Evolutionary conservation across 1,140 invertebrate genomes (phyloP).

Genomic region (Rhagoletis pomonella): DNA sequence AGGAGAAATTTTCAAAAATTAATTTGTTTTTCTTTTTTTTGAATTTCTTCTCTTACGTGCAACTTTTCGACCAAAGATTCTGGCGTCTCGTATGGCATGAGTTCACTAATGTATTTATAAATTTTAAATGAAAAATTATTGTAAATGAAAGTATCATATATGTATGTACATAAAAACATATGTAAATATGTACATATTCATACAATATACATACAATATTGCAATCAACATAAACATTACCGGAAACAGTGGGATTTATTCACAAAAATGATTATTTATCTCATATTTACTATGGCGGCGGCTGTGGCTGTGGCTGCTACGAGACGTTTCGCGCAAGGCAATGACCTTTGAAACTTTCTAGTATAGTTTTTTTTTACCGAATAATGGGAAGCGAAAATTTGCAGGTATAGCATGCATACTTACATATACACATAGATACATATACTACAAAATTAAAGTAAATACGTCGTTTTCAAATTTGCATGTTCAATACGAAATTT

Average conservation of each 20-base stretch:
- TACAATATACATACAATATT: background rate
- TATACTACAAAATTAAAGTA: background rate
- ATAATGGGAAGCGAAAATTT: background rate
- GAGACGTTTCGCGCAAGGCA: conserved; percentile 29
- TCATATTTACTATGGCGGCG: background rate
- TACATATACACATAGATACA: background rate
- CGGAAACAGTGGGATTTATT: background rate
- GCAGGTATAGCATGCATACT: background rate
- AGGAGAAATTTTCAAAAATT: too few relatives aligned
- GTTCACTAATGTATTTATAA: too few relatives aligned
- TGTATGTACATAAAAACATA: too few relatives aligned
- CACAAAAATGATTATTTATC: conserved; percentile 14
- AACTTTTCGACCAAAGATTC: too few relatives aligned
- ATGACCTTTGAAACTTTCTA: conserved; percentile 46
- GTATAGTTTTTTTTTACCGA: background rate
- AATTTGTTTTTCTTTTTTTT: too few relatives aligned
- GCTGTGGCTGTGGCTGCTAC: background rate
- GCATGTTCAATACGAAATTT: background rate
- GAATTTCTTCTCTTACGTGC: too few relatives aligned
- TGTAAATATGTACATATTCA: too few relatives aligned
- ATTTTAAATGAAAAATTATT: too few relatives aligned
- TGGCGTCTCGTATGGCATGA: too few relatives aligned
- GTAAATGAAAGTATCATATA: too few relatives aligned
- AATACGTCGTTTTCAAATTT: background rate
- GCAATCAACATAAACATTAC: background rate